A percentile compares a stretch with the other conserved stretches of the same genome.
These are phyloP conservation scores for Poecilia gillii DNA, from an alignment of 2,797 vertebrate species.

Conservation along the genomic window DNA sequence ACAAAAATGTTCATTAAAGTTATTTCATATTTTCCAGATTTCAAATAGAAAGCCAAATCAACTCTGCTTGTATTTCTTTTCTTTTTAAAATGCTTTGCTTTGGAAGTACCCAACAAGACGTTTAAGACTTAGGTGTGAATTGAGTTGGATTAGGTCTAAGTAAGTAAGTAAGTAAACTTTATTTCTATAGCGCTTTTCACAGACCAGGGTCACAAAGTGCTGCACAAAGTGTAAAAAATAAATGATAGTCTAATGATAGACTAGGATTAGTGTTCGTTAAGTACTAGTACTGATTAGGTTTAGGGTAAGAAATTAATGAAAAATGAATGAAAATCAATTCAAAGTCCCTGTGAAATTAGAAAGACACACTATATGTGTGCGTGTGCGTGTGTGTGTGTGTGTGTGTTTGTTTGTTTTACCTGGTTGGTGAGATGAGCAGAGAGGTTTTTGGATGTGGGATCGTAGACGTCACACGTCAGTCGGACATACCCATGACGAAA, in stretches of 20 bases:
- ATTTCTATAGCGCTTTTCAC: no score
- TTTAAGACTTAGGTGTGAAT: neutral
- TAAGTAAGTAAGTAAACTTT: no score
- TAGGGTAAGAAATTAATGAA: neutral
- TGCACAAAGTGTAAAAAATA: no score
- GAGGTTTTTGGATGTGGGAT: slow-evolving; percentile 85
- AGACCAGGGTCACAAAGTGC: no score
- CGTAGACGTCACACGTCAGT: slow-evolving; percentile 85
- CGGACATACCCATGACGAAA: slow-evolving; percentile 91
- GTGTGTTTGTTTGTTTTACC: slow-evolving; percentile 65
- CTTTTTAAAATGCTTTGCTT: no score
- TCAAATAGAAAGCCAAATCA: neutral
- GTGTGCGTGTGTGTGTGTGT: no score
- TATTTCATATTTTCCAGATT: neutral
- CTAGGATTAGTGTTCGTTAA: neutral
- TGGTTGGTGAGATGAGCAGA: slow-evolving; percentile 89
- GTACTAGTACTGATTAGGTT: neutral
- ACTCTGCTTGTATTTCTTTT: no score
- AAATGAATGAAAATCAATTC: neutral
- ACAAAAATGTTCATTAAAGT: neutral
- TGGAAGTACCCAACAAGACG: neutral
- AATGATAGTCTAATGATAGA: neutral
- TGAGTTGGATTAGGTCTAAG: neutral
- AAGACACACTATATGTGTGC: no score
- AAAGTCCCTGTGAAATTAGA: neutral